Base-by-base conservation (phyloP, 1,140 invertebrate genomes). In the Musca vetustissima region DNA sequence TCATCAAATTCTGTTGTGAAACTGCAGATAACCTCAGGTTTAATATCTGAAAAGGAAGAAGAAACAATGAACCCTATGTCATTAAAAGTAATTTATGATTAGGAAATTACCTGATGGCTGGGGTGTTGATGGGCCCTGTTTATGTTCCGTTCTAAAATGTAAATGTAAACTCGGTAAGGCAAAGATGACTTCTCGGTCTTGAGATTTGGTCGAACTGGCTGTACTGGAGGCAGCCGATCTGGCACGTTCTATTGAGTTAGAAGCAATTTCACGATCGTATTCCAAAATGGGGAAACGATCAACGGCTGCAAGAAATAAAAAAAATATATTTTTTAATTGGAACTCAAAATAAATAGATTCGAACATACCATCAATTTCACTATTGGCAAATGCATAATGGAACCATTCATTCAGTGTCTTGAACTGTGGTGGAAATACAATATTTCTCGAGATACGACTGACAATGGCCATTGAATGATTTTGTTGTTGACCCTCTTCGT, bases 1-100 rank as follows among this genome's bases (percentile, higher is more conserved):
- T 98, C 96, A 82, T 98, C 95, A 85, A 99, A 98, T 84, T 98
- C 96, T 9, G 96, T 98, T 28, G 98, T 96, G 83, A 99, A 98
- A 83, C 94, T 96, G 85, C 95, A 98, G 75, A 97, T 92, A 21
- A 98, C 95, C 28, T 91, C 85, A 24, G 96, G 95, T 82, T 94
- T 95, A 65, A 89, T 87, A 79, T 92, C 95, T 93, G 76, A 77
- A 82, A 71, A 48, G 1, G 8, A 17, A 24, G 8, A 19, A 15
- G n/a, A 53, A 43, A 57, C 28, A 65, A 36, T 47, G 1, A 32
- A 19, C 3, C 50, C 43, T 52, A 67, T 32, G 57, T 64, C 59
- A 64, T n/a, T 67, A 19, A 72, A 48, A 11, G 66, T 43, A 64
- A 53, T 15, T 70, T 25, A 64, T 66, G 48, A 49, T 19, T 17